Conservation (phyloP, 1,140 invertebrate genomes). For the Panagrolaimus sp. region DNA sequence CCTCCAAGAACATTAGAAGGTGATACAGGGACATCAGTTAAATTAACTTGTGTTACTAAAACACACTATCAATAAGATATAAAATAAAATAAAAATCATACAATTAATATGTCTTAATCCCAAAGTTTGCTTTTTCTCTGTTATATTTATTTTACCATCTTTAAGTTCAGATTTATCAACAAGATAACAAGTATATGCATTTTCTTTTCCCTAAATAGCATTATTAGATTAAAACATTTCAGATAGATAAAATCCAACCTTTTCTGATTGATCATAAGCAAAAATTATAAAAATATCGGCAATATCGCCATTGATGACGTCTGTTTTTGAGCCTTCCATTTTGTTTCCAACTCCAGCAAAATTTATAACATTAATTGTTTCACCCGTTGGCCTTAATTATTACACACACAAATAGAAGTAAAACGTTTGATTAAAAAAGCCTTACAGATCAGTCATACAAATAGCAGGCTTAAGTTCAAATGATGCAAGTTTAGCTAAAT, state of each 20-base stretch:
- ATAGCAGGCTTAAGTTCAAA: constrained; percentile 34
- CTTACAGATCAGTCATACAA: constrained; percentile 34
- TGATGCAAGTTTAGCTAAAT: constrained; percentile 71
- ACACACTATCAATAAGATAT: constrained; percentile 7
- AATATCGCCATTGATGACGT: constrained; percentile 42
- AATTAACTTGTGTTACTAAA: constrained; percentile 42
- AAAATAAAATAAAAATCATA: constrained; percentile 20
- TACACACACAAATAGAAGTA: neutral
- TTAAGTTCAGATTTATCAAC: constrained; percentile 27
- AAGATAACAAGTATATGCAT: constrained; percentile 30
- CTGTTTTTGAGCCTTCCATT: constrained; percentile 31
- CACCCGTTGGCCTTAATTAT: constrained; percentile 14
- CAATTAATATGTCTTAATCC: constrained; percentile 34
- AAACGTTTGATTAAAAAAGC: neutral
- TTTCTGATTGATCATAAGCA: constrained; percentile 26
- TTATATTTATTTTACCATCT: constrained; percentile 20
- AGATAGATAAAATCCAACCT: neutral
- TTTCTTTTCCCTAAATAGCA: constrained; percentile 15
- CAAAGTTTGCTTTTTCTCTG: constrained; percentile 31
- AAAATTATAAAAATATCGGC: constrained; percentile 49
- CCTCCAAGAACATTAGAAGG: constrained; percentile 23
- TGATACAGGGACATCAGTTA: constrained; percentile 32
- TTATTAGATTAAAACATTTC: neutral
- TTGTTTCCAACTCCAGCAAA: constrained; percentile 7
- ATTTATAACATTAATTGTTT: constrained; percentile 20